Base-by-base conservation (phyloP, 2,888 invertebrate genomes). In the Cloeon dipterum region DNA sequence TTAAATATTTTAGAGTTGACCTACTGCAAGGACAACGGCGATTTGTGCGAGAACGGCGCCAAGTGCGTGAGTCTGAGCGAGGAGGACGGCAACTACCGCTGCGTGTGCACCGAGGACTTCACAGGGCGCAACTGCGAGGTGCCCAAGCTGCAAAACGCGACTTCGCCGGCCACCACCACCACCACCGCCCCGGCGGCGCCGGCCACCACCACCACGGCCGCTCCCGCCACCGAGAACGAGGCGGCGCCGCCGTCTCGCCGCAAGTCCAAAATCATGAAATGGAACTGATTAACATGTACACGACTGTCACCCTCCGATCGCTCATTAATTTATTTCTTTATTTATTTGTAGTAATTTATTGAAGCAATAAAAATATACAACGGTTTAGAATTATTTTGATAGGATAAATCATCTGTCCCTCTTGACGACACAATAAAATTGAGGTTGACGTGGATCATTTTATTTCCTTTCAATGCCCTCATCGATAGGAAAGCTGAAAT, bases 51-150 rank as follows among this genome's bases (percentile, higher is more conserved):
- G 52, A 85, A 89, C 52, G 75, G 70, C 3, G 82, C 77, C 1
- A 76, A 72, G 47, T 89, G 89, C 53, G 65, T 75, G 38, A 82
- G 83, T 34, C 50, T 79, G 41, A 72, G 74, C 23, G 69, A 74
- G 39, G 72, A 73, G 37, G 82, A 85, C 37, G 85, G 82, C 2
- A 59, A 61, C 51, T 85, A 67, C 57, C 69, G 70, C 40, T 85
- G 85, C 51, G 58, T 73, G 38, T 85, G 85, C 49, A 68, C 74
- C 0, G 61, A 73, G 20, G 81, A 79, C 25, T 72, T 69, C 49
- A 66, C 66, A 39, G 85, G 85, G n/a, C 68, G 68, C 41, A 66
- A 70, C 43, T 85, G 83, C 49, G 81, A 83, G 57, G 63, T 67
- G 3, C 10, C 25, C 25, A 5, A 29, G n/a, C 5, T 8, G 7